phyloP scores from a whole-genome alignment of 2,113 vertebrate species.

The Tragelaphus scriptus region DNA sequence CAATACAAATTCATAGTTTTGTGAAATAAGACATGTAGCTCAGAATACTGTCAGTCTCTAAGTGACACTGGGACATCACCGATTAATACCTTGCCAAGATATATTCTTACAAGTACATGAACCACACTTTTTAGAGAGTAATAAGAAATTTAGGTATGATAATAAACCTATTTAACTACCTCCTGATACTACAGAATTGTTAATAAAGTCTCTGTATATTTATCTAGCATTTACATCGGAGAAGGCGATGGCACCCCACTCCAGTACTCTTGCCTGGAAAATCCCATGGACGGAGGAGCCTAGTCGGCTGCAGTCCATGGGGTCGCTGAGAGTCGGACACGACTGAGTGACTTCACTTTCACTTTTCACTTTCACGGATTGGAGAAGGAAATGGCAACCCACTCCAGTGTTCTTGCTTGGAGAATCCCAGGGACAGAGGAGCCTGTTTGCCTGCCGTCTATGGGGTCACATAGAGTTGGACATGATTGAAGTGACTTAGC shows the following conservation, averaged over 20 bases:
- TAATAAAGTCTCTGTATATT: background rate
- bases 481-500: too few relatives aligned
- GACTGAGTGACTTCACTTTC: too few relatives aligned
- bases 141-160: background rate
- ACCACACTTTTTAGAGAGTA: background rate
- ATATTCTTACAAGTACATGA: background rate
- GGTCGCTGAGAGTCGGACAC: accelerated
- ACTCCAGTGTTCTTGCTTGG: too few relatives aligned
- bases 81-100: background rate
- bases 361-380: too few relatives aligned
- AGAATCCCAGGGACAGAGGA: too few relatives aligned
- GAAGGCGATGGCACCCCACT: too few relatives aligned
- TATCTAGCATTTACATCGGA: background rate
- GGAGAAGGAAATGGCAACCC: too few relatives aligned
- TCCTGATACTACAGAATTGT: background rate
- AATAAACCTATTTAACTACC: background rate
- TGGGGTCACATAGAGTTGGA: too few relatives aligned
- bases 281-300: too few relatives aligned
- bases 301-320: too few relatives aligned
- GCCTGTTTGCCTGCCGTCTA: too few relatives aligned
- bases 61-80: background rate
- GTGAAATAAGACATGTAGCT: background rate
- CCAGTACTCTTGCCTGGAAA: too few relatives aligned
- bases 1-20: background rate
- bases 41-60: background rate